phyloP scores from a whole-genome alignment of 2,797 vertebrate species.

The Poliocrania exsul region DNA sequence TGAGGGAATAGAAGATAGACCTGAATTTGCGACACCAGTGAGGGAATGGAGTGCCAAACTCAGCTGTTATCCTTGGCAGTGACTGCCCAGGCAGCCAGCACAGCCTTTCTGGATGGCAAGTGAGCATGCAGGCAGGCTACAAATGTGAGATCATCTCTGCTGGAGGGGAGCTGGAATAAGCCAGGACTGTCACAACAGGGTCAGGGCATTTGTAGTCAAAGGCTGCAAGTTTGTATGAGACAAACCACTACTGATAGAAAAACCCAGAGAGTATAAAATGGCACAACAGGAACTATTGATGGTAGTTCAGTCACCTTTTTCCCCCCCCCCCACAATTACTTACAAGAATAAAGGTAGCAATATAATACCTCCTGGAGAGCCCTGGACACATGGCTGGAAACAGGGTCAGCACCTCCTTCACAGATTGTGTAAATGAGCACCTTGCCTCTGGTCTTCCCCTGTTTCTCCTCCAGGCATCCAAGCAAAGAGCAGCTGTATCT shows the following conservation, averaged over 20 bases:
- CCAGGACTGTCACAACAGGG: not conserved
- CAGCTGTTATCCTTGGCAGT: slow-evolving; percentile 12
- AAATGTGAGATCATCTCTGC: not conserved
- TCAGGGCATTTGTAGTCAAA: not conserved
- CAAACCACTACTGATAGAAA: not conserved
- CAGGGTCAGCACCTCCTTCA: not conserved
- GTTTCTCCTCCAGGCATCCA: not conserved
- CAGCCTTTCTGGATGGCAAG: not conserved
- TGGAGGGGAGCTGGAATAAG: not conserved
- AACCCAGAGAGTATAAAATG: not conserved
- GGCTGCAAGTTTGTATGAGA: not conserved
- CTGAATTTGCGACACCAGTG: not conserved
- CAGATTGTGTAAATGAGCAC: not conserved
- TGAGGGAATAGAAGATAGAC: not conserved
- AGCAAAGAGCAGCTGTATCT: not conserved
- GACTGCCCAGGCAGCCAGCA: not conserved
- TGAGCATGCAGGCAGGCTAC: not conserved
- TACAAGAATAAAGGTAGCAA: not conserved
- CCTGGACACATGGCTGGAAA: not conserved
- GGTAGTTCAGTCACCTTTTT: not conserved
- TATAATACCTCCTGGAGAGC: not conserved
- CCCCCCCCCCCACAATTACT: no score
- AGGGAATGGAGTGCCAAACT: not conserved
- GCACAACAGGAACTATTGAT: not conserved
- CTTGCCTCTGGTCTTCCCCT: not conserved